Base-by-base conservation (phyloP, 1,140 invertebrate species). In the Pseudomyrmex concolor region DNA sequence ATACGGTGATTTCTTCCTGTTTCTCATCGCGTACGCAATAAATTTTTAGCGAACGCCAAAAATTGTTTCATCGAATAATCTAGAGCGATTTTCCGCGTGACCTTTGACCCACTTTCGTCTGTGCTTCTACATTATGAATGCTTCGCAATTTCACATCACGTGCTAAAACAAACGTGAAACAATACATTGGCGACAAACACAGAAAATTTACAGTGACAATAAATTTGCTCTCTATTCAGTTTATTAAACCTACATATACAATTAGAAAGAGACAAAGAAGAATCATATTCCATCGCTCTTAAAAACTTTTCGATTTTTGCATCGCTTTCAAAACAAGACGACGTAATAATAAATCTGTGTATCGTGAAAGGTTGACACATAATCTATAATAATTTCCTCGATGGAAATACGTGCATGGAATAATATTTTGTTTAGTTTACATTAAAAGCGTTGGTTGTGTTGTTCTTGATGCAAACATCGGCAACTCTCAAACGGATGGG, bases 1-100 rank as follows among this genome's bases (percentile, higher is more conserved):
- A n/a, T n/a, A 34, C 48, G 71, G 59, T 45, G 76, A 60, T 71
- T 60, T 59, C 13, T 57, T 12, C 8, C n/a, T 25, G 9, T 45
- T 12, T 7, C 8, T 50, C 43, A 12, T 70, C 22, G 76, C 12
- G 66, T 12, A 55, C n/a, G 54, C 19, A 17, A 80, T 80, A 80
- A 80, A 71, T 60, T 59, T 71, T 70, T 80, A 22, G 12, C 15
- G 2, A 57, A 48, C 51, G 15, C 0, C n/a, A 80, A 70, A 80
- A 80, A 70, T 71, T 60, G 54, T 80, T 80, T 50, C 8, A 5
- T 12, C 51, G 34, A 54, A 71, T 80, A 80, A 80, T 70, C 76
- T 67, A 50, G n/a, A 80, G 71, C 55, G 54, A 80, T 80, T 80
- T 70, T 71, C 34, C 22, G 8, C n/a, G 2, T 59, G 12, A 80